Evolutionary conservation across 1,140 invertebrate genomes (phyloP).

Genomic region (Rhopalosiphum maidis): DNA sequence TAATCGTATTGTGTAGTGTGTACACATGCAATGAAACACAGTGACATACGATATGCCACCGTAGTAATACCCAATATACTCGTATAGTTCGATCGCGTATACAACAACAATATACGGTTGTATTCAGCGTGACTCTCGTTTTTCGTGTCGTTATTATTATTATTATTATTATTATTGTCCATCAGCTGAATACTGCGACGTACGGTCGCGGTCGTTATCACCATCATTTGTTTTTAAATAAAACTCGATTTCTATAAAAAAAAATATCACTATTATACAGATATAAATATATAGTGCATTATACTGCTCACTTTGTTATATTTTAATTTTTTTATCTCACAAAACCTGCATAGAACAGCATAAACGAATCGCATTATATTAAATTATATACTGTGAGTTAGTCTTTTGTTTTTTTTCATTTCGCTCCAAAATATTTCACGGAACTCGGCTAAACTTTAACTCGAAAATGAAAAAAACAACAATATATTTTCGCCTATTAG

Average conservation of each 20-base stretch:
- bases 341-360: background rate
- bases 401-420: background rate
- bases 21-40: background rate
- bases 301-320: background rate
- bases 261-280: background rate
- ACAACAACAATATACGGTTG: background rate
- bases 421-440: background rate
- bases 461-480: background rate
- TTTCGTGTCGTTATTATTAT: background rate
- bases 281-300: too few relatives aligned
- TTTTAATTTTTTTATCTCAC: background rate
- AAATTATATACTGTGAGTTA: background rate
- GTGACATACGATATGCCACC: constrained; percentile 7
- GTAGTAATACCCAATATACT: background rate
- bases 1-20: background rate
- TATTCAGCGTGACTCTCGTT: background rate
- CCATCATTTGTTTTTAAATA: background rate
- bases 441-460: background rate
- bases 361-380: background rate
- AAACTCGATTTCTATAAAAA: background rate
- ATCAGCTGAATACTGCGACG: background rate
- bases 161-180: background rate
- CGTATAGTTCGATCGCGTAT: background rate
- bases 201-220: background rate
- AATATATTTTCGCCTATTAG: constrained; percentile 5